Percentiles rank a stretch among this genome's conserved stretches.
Evolutionary conservation across 1,140 invertebrate genomes (phyloP).

Genomic region (Lycorma delicatula): DNA sequence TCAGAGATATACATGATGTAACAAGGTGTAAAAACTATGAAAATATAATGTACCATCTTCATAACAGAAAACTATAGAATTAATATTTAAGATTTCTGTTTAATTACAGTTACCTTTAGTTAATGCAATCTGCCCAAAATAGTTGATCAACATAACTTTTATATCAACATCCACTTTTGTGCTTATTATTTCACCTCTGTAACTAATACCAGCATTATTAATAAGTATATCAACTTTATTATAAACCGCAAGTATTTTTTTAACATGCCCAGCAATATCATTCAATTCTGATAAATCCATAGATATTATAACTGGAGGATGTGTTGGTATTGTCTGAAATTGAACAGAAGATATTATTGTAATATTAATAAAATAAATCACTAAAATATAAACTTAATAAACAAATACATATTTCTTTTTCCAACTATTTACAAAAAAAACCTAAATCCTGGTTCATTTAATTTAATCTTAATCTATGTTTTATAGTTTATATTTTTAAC

Average conservation of each 20-base stretch:
- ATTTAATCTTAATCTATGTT: too few species aligned
- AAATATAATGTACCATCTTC: too few species aligned
- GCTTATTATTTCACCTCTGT: constrained; percentile 63
- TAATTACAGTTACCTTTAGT: constrained; percentile 92
- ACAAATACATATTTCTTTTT: too few species aligned
- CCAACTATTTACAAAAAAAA: too few species aligned
- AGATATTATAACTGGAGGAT: constrained; percentile 63
- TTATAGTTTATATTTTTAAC: too few species aligned
- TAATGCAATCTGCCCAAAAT: constrained; percentile 83
- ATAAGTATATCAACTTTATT: constrained; percentile 80
- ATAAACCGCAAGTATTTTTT: constrained; percentile 55
- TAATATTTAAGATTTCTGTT: too few species aligned
- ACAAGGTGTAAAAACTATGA: too few species aligned
- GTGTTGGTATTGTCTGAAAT: constrained; percentile 48
- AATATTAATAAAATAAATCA: constrained; percentile 1
- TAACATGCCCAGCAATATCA: constrained; percentile 49
- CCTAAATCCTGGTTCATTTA: too few species aligned
- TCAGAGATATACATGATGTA: too few species aligned
- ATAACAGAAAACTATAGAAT: too few species aligned
- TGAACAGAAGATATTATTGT: constrained; percentile 5
- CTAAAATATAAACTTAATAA: constrained; percentile 7
- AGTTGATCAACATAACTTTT: constrained; percentile 88
- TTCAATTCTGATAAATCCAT: constrained; percentile 70
- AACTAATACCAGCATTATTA: constrained; percentile 87
- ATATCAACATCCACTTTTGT: constrained; percentile 79